A percentile compares a stretch with the other conserved stretches of the same genome.
Evolutionary conservation across 1,140 invertebrate genomes (phyloP).

Genomic region (Drosophila bipectinata): DNA sequence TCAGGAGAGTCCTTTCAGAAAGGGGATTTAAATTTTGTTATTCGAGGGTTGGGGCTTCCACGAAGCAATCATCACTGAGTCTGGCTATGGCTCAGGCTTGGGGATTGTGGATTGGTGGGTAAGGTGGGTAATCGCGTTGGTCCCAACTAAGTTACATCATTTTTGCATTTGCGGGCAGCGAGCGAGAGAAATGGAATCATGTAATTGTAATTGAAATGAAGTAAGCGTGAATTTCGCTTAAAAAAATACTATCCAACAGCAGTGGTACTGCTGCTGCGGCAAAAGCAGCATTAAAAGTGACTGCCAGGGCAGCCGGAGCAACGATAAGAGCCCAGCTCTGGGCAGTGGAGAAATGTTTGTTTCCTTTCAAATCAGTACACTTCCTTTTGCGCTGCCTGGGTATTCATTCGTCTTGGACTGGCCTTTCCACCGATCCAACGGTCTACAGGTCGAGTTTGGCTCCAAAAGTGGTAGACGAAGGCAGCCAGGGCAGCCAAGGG

Average conservation of each 20-base stretch:
- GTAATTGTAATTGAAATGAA: slow-evolving; percentile 81
- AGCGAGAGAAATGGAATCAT: slow-evolving; percentile 68
- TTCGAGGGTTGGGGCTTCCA: not conserved
- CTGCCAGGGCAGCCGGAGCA: slow-evolving; percentile 43
- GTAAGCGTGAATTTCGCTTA: slow-evolving; percentile 76
- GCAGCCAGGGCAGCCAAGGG: slow-evolving; percentile 33
- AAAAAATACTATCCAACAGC: slow-evolving; percentile 55
- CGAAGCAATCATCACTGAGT: not conserved
- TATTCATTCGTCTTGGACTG: slow-evolving; percentile 16
- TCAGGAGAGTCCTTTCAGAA: not conserved
- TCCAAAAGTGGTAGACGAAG: slow-evolving; percentile 5
- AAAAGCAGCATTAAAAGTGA: slow-evolving; percentile 34
- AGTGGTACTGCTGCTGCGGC: not conserved
- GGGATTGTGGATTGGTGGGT: not conserved
- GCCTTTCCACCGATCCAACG: slow-evolving; percentile 52
- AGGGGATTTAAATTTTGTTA: slow-evolving; percentile 14
- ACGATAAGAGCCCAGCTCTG: slow-evolving; percentile 35
- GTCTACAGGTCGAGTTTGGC: not conserved
- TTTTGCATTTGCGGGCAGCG: slow-evolving; percentile 52
- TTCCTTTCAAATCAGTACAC: slow-evolving; percentile 81
- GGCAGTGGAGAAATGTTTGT: slow-evolving; percentile 65
- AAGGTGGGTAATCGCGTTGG: slow-evolving; percentile 30
- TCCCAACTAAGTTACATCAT: slow-evolving; percentile 60
- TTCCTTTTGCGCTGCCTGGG: slow-evolving; percentile 48
- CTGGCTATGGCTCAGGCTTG: not conserved